Evolutionary conservation across 2,888 invertebrate genomes (phyloP).

Genomic region (Calephelis perditalis): DNA sequence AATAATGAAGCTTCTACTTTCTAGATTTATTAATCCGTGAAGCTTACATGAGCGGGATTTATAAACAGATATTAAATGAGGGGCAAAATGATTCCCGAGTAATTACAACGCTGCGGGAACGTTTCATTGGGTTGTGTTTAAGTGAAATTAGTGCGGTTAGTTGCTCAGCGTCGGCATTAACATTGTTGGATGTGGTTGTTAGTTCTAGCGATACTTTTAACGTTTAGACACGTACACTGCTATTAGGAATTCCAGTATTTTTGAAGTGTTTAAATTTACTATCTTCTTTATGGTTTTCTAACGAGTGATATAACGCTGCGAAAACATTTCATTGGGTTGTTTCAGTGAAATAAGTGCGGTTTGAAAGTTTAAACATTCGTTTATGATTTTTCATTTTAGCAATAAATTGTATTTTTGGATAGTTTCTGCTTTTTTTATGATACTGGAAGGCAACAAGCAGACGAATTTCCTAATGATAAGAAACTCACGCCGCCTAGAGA

Average conservation of each 20-base stretch:
- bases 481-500: no score
- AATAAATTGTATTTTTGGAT: no score
- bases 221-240: not conserved
- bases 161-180: constrained; percentile 16
- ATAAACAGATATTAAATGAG: constrained; percentile 9
- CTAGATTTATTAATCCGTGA: constrained; percentile 6
- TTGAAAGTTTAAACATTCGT: no score
- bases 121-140: constrained; percentile 22
- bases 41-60: not conserved
- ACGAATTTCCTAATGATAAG: no score
- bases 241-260: no score
- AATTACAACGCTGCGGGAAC: constrained; percentile 19
- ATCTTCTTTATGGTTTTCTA: no score
- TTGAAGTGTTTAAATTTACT: no score
- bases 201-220: constrained; percentile 16
- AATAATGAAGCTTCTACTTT: constrained; percentile 3
- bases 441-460: no score
- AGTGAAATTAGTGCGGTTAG: constrained; percentile 23
- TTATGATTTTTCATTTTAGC: no score
- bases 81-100: constrained; percentile 2
- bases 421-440: no score
- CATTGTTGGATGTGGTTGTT: constrained; percentile 11
- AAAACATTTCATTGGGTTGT: constrained; percentile 22
- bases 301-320: constrained; percentile 1
- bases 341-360: constrained; percentile 24